Base-by-base conservation (phyloP, 2,113 vertebrate species). In the Herpetotheres cachinnans region DNA sequence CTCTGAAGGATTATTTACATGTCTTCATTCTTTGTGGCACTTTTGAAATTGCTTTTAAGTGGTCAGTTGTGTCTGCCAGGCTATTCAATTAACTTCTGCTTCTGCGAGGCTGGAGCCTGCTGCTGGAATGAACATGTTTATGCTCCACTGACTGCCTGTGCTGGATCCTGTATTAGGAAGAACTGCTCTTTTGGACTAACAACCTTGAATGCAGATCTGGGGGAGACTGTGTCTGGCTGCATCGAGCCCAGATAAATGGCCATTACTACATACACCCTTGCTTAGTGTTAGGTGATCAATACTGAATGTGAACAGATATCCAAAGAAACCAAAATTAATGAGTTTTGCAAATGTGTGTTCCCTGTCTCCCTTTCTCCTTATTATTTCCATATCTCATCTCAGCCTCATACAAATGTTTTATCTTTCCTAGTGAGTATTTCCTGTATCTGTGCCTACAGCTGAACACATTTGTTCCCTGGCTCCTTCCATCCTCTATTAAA, bases 1-100 rank as follows among this genome's bases (percentile, higher is more conserved):
- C 73, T 86, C 80, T 67, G 61, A 76, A 91, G 44, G 30, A 61
- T 55, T 91, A 50, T 62, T 90, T 86, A 58, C 8, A 1, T 22
- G 46, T 80, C 91, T 84, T 91, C 56, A 38, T 87, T 70, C 65
- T 44, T 92, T 62, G 36, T 74, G 66, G 65, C 44, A 79, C 61
- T 91, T 95, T 9, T 54, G 62, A 95, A 96, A 93, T 66, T 82
- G 58, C 44, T 73, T 44, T 66, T 69, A 84, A 94, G 69, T 89
- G 40, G 62, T 79, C 27, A 78, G 49, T 85, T n/a, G 13, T 92
- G 44, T 89, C 77, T 91, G 81, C 36, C 40, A 69, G 47, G 44
- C 76, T 93, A 62, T 87, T 91, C 54, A 87, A 65, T 82, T 92
- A 89, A 67, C 21, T 89, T 89, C 42, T 89, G 25, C n/a, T 72